Conservation (phyloP, 2,113 vertebrate species). For the Upupa epops region DNA sequence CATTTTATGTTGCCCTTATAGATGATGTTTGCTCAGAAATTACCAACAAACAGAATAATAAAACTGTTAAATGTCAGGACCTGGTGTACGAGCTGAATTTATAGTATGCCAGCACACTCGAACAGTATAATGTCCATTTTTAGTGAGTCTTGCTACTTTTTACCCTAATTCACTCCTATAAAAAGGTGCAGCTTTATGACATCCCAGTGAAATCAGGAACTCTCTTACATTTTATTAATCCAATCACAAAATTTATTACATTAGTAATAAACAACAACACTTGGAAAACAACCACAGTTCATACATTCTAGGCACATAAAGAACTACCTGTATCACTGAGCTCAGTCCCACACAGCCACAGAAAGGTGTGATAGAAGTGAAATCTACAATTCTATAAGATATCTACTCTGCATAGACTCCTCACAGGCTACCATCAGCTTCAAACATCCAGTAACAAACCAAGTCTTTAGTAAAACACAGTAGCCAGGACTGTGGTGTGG, state of each 20-base stretch:
- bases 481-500: background rate
- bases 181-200: background rate
- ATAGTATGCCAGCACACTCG: background rate
- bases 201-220: background rate
- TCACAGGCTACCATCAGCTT: background rate
- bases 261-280: background rate
- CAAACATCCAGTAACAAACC: background rate
- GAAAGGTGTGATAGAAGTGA: background rate
- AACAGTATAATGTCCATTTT: background rate
- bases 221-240: background rate
- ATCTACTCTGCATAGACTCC: background rate
- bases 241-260: background rate
- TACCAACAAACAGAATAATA: conserved; percentile 4
- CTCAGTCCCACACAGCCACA: background rate
- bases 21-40: background rate
- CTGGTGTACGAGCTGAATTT: background rate
- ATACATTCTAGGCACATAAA: background rate
- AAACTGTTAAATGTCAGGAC: conserved; percentile 20
- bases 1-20: background rate
- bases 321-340: background rate
- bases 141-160: background rate
- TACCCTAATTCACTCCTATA: background rate
- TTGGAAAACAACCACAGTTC: background rate
- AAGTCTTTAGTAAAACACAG: background rate
- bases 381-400: background rate